These are phyloP conservation scores for Punctoribates punctum DNA, from an alignment of 2,888 invertebrate genomes.

Conservation along the genomic window DNA sequence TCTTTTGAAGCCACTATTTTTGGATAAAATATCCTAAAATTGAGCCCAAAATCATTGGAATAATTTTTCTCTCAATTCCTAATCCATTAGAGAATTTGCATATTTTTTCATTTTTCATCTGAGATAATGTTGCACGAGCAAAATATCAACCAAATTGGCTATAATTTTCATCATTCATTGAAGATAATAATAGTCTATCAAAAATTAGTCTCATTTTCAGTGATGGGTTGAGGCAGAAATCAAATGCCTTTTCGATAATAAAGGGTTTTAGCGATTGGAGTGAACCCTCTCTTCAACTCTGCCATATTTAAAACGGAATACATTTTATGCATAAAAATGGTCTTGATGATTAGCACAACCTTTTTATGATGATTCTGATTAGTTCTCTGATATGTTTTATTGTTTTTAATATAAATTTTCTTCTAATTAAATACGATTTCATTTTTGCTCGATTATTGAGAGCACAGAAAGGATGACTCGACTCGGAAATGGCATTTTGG, in stretches of 20 bases:
- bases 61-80: background rate
- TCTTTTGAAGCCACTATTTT: too few relatives aligned
- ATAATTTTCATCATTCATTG: too few relatives aligned
- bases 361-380: background rate
- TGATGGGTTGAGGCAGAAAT: too few relatives aligned
- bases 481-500: background rate
- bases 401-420: conserved; percentile 3
- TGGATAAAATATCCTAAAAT: too few relatives aligned
- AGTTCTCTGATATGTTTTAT: background rate
- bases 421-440: background rate
- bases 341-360: background rate
- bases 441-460: background rate
- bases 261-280: too few relatives aligned
- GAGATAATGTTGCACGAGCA: too few relatives aligned
- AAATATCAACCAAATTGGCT: too few relatives aligned
- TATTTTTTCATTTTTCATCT: background rate
- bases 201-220: too few relatives aligned
- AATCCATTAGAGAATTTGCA: background rate
- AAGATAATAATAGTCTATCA: too few relatives aligned
- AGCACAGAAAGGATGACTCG: background rate
- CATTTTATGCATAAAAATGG: background rate
- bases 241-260: too few relatives aligned
- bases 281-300: too few relatives aligned
- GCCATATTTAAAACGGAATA: too few relatives aligned
- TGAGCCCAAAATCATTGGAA: background rate